Base-by-base conservation (phyloP, 2,888 invertebrate genomes). In the Phyllotreta striolata region DNA sequence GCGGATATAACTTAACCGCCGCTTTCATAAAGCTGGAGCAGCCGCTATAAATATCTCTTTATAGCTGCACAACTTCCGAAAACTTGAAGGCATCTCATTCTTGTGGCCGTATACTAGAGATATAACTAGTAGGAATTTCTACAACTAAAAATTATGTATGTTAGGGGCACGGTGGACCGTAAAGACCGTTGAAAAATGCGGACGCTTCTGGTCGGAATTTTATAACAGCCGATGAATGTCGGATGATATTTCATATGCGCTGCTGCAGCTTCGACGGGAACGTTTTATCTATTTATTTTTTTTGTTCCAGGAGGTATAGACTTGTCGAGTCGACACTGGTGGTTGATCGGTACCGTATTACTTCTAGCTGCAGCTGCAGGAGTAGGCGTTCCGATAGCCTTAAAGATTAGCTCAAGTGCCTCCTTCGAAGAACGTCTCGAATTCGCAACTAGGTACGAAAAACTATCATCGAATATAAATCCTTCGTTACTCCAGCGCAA, bases 341-440 rank as follows among this genome's bases (percentile, higher is more conserved):
- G 90, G 81, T 89, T 90, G 74, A 89, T 92, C 74, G 88, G 90
- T 66, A 88, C 89, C 68, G 86, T 91, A 70, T 87, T 92, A 72
- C 83, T 92, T 77, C 86, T 92, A 74, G 91, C 91, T 55, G 91
- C 91, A 60, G 90, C 91, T 66, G 91, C 91, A 58, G 91, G 91
- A 74, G 91, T 92, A 66, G 91, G 91, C 24, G 91, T 92, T 24
- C 92, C 92, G 6, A 84, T 92, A 74, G 91, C 91, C 56, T 84
- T 92, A 77, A 88, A 91, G 76, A 89, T 91, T 56, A 88, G 89
- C 70, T 89, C 90, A 71, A 91, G 90, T 66, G 90, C 91, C 40
- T 90, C 91, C 4, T 85, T 91, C 70, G 90, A 91, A 77, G 91
- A 92, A 81, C 85, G 91, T 52, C 84, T 91, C 68, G 89, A 90